These are phyloP conservation scores for Toxostoma redivivum DNA, from an alignment of 2,113 vertebrate genomes.

Conservation along the genomic window DNA sequence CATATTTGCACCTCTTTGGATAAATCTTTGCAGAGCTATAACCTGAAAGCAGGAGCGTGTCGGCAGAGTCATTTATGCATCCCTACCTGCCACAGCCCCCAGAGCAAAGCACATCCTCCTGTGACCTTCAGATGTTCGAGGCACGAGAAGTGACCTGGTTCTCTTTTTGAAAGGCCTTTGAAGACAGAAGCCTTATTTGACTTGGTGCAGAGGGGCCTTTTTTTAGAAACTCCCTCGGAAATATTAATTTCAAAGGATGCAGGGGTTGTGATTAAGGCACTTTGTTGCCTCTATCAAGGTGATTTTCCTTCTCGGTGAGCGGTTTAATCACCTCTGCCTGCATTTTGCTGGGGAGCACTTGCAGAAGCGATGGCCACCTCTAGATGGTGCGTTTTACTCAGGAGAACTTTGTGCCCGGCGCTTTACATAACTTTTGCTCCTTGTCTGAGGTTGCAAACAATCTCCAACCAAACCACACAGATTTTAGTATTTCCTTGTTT, in stretches of 20 bases:
- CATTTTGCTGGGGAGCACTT: background rate
- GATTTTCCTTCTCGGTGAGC: background rate
- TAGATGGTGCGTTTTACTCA: slow-evolving; percentile 66
- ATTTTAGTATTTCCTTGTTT: background rate
- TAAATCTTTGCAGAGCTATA: background rate
- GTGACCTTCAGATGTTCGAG: background rate
- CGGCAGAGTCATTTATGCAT: background rate
- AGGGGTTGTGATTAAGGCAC: background rate
- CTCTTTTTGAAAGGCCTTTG: background rate
- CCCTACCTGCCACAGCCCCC: background rate
- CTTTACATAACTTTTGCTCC: background rate
- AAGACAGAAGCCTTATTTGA: background rate
- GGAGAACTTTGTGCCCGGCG: background rate
- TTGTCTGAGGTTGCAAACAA: background rate
- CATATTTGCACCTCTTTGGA: background rate
- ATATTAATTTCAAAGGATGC: background rate
- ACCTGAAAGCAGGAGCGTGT: background rate
- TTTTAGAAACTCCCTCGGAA: background rate
- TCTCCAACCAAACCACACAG: background rate
- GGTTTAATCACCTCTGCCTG: background rate
- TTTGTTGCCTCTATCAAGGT: background rate
- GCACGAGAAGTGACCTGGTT: background rate
- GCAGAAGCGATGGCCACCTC: slow-evolving; percentile 34
- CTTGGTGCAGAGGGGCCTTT: background rate
- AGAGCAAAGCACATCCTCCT: background rate